phyloP scores from a whole-genome alignment of 1,140 invertebrate genomes.

The Lucilia cuprina region DNA sequence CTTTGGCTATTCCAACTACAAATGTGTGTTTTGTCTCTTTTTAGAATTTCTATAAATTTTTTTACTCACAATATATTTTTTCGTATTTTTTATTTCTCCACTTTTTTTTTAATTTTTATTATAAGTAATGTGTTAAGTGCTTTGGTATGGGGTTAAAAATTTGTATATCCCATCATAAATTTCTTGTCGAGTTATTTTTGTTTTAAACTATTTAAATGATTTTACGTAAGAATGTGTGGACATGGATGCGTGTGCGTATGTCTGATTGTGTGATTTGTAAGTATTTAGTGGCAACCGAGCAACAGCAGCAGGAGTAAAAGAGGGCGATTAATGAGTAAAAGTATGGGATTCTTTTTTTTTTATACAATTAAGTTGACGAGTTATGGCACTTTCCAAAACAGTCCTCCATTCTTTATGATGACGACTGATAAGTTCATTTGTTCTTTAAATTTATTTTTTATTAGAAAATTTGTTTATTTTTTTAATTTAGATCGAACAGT shows the following conservation, averaged over 20 bases:
- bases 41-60: background rate
- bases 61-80: background rate
- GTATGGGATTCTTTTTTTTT: background rate
- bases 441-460: background rate
- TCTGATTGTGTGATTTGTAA: background rate
- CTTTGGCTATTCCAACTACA: background rate
- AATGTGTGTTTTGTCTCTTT: background rate
- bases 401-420: background rate
- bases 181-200: background rate
- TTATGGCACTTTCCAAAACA: background rate
- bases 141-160: constrained; percentile 7
- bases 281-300: background rate
- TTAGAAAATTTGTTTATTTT: background rate
- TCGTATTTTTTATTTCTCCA: background rate
- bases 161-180: constrained; percentile 17
- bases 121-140: constrained; percentile 9
- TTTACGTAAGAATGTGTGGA: background rate
- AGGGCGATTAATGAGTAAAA: background rate
- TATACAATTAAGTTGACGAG: background rate
- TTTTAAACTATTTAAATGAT: background rate
- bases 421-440: background rate
- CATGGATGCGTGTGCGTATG: background rate
- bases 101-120: constrained; percentile 8
- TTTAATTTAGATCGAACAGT: background rate
- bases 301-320: background rate